Conservation (phyloP, 2,797 vertebrate genomes). For the Squalus acanthias region DNA sequence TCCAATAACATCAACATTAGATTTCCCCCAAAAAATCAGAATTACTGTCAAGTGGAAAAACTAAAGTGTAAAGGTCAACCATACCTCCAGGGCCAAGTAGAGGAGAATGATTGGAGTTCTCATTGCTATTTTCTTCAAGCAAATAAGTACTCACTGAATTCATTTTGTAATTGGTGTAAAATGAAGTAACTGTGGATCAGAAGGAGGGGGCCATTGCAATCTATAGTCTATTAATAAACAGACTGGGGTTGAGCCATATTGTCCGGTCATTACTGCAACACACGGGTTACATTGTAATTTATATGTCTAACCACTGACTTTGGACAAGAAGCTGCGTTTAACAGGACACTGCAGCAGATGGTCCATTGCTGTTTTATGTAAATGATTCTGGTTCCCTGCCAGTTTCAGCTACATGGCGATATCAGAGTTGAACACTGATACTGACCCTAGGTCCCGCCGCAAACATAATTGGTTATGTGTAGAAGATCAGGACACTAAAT, state of each 20-base stretch:
- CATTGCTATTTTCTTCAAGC: neutral
- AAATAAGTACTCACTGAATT: neutral
- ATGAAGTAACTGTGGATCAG: neutral
- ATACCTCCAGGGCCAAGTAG: neutral
- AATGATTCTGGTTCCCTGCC: neutral
- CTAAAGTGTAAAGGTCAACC: neutral
- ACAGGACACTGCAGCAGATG: conserved; percentile 13
- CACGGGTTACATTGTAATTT: neutral
- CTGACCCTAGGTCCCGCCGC: neutral
- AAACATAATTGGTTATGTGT: neutral
- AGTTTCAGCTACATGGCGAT: neutral
- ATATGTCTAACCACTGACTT: neutral
- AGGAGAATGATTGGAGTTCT: neutral
- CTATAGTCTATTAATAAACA: neutral
- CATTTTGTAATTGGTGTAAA: neutral
- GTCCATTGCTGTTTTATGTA: neutral
- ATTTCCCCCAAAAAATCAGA: neutral
- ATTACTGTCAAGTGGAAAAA: neutral
- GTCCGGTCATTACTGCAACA: neutral
- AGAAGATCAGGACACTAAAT: neutral
- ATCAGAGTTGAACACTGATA: neutral
- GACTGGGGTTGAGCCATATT: neutral
- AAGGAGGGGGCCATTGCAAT: neutral
- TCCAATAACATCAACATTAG: neutral
- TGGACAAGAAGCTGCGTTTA: neutral